Percentiles rank a stretch among this genome's conserved stretches.
These are phyloP conservation scores for Zygothrica quintamaculata DNA, from an alignment of 2,888 invertebrate genomes.

Conservation along the genomic window DNA sequence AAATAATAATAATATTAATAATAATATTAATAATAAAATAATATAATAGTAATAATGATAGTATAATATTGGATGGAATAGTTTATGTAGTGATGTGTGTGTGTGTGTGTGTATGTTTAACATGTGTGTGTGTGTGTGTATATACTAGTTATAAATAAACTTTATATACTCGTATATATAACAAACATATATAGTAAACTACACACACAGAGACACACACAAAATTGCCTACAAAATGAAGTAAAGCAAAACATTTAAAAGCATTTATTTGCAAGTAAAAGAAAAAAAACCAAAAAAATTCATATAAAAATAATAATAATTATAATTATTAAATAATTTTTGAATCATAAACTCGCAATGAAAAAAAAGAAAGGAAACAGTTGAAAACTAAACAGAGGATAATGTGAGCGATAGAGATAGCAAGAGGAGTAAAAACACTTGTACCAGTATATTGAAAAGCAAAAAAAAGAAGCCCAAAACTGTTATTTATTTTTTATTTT, in stretches of 20 bases:
- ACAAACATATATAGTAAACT: slow-evolving; percentile 35
- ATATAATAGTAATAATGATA: too few species aligned
- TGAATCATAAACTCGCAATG: slow-evolving; percentile 63
- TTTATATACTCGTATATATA: slow-evolving; percentile 40
- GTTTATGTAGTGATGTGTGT: too few species aligned
- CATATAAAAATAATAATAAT: slow-evolving; percentile 34
- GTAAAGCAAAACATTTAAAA: slow-evolving; percentile 48
- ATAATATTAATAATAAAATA: too few species aligned
- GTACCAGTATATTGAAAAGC: slow-evolving; percentile 76
- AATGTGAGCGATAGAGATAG: slow-evolving; percentile 3
- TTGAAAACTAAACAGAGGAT: slow-evolving; percentile 40
- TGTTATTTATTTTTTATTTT: slow-evolving; percentile 79
- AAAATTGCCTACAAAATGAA: slow-evolving; percentile 62
- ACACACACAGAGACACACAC: slow-evolving; percentile 36
- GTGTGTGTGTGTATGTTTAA: too few species aligned
- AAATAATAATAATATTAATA: too few species aligned
- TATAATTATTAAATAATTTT: slow-evolving; percentile 61
- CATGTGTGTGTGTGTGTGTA: too few species aligned
- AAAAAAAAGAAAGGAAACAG: too few species aligned
- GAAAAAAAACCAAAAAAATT: slow-evolving; percentile 7
- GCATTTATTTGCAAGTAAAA: slow-evolving; percentile 40
- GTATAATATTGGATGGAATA: too few species aligned
- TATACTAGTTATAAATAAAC: slow-evolving; percentile 50
- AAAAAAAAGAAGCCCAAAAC: slow-evolving; percentile 78
- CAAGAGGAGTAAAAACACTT: slow-evolving; percentile 50